Evolutionary conservation across 1,140 invertebrate species (phyloP), one percentile per base, ranked within the genome.

Genomic region (Drosophila sturtevanti): DNA sequence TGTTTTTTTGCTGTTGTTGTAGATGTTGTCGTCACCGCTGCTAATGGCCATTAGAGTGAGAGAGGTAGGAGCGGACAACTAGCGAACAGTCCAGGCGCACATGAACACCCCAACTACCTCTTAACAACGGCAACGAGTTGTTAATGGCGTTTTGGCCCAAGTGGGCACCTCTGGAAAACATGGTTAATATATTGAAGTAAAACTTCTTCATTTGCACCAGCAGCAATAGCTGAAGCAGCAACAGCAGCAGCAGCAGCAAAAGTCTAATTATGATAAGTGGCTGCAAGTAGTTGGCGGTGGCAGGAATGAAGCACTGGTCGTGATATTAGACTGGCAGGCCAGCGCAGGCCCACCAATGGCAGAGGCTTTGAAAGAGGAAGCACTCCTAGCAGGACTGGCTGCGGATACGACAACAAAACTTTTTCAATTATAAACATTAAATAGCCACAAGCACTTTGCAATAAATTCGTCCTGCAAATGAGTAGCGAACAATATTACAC

Each of bases 341-440:
- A 31, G 5, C 27, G 7, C 27, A 31, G 7, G 27, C 27, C 27
- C 27, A 62, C 62, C 66, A 65, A 55, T 35, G 60, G 22, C 63
- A 11, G 41, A n/a, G 38, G 10, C 58, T 38, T 14, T 51, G 63
- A 24, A 35, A 58, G 27, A 62, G 24, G 22, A 34, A 63, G 14
- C 31, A 16, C 12, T 55, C 27, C 34, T 11, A 21, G n/a, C 18
- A 44, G 44, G 27, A n/a, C 62, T 58, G 51, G 31, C 24, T 64
- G 35, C 51, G 62, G 34, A 34, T 56, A 44, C 63, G 65, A 51
- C 64, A 77, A 79, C 77, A 79, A 77, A 79, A 79, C 41, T 79
- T 79, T 79, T 79, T 79, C 77, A 79, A 79, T 79, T 79, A 79
- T 77, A 79, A 79, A 79, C 74, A 63, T 77, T 79, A 79, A 79